Conservation (phyloP, 2,113 vertebrate species). For the Malurus elegans region DNA sequence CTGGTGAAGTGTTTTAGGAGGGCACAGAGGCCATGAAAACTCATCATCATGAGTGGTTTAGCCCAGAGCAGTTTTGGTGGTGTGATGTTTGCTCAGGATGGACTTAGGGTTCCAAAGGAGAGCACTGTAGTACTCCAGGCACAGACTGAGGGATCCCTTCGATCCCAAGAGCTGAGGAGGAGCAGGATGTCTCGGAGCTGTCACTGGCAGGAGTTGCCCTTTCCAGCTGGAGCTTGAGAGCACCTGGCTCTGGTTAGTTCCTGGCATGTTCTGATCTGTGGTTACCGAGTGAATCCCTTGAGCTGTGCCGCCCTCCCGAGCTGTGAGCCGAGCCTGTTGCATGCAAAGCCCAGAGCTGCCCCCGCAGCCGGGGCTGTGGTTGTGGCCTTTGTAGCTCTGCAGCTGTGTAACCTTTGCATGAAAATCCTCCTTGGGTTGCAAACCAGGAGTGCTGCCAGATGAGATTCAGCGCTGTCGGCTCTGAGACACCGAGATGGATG, state of each 20-base stretch:
- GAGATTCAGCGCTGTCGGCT: accelerated
- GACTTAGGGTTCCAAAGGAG: not conserved
- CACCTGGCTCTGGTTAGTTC: not conserved
- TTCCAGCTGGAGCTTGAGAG: not conserved
- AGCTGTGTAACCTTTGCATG: not conserved
- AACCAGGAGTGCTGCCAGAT: not conserved
- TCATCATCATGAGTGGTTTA: accelerated
- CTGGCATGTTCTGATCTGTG: not conserved
- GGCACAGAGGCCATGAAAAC: not conserved
- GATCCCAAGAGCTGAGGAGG: accelerated
- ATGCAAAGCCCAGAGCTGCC: not conserved
- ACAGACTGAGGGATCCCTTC: not conserved
- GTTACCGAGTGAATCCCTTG: not conserved
- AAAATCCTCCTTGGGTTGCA: not conserved
- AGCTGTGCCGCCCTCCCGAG: not conserved
- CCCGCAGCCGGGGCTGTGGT: not conserved
- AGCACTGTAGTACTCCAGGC: accelerated
- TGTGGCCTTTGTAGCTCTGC: not conserved
- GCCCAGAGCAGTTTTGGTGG: not conserved
- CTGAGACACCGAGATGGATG: not conserved
- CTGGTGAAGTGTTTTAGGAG: not conserved
- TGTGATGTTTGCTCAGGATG: not conserved
- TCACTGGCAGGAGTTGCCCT: not conserved
- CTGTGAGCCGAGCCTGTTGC: not conserved
- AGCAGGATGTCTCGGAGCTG: accelerated